These are phyloP conservation scores for Muscicapa striata DNA, from an alignment of 2,797 vertebrate species.

Conservation along the genomic window DNA sequence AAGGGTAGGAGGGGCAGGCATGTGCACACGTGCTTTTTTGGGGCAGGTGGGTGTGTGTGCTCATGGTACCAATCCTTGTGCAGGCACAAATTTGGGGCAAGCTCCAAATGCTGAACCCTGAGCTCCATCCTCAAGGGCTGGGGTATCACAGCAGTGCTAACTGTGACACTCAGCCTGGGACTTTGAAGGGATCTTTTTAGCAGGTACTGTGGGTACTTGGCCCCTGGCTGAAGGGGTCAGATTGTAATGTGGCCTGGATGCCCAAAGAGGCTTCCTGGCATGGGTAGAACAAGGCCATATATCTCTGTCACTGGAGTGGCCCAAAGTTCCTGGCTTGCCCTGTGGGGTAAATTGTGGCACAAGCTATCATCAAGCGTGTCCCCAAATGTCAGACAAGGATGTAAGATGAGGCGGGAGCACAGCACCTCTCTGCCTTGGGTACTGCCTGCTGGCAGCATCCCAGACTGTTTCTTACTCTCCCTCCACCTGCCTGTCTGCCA, in stretches of 20 bases:
- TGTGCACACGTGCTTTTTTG: rapidly evolving
- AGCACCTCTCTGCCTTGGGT: too few relatives aligned
- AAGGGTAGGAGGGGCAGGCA: rapidly evolving
- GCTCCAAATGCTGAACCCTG: not conserved
- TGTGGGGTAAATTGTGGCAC: not conserved
- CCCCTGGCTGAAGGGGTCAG: not conserved
- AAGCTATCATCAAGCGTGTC: too few relatives aligned
- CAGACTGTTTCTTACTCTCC: rapidly evolving
- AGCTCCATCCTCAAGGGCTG: not conserved
- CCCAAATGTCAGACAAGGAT: not conserved
- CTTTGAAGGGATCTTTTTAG: rapidly evolving
- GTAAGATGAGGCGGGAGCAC: not conserved
- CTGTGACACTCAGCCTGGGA: too few relatives aligned
- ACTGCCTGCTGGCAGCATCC: rapidly evolving
- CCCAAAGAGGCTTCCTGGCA: not conserved
- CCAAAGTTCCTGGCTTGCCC: not conserved
- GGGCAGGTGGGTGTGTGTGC: not conserved
- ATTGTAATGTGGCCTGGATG: too few relatives aligned
- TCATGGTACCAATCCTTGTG: rapidly evolving
- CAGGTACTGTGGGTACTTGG: not conserved
- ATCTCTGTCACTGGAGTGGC: not conserved
- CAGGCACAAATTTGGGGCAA: rapidly evolving
- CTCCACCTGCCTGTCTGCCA: not conserved
- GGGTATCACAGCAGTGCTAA: rapidly evolving
- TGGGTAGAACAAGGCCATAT: rapidly evolving